Evolutionary conservation across 2,797 vertebrate genomes (phyloP), one percentile per base, ranked within the genome.

Genomic region (Hypotaenidia philippensis): DNA sequence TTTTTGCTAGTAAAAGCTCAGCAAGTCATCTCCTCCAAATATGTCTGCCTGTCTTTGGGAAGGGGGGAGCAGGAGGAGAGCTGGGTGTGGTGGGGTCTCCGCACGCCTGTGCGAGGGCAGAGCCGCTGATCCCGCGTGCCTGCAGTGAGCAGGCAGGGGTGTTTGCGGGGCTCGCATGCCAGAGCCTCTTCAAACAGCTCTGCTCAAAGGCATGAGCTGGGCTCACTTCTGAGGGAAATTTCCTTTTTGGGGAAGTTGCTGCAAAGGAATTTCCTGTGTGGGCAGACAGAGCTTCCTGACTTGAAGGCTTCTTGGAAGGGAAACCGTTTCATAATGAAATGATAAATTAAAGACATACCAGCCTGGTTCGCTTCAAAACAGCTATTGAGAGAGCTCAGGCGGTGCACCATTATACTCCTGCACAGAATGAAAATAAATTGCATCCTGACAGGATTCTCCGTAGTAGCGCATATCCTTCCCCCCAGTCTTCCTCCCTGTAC

Each of bases 261-360:
- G 99, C 99, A 98, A 98, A 99, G 99, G 99, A 99, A 99, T 99
- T 99, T 99, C 99, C 99, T 99, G 99, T 99, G 99, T 99, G 99
- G 99, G 99, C 98, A 99, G 99, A 99, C 99, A 91, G 97, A 97
- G 98, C 99, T 99, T 99, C 99, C 99, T 99, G 99, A 99, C 98
- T 97, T 98, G 98, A 98, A 98, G 98, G 98, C 98, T 99, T 98
- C 98, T 98, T 99, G 99, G 99, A 99, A 99, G 99, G 98, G 99
- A 99, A 99, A 98, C 98, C 93, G 97, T 99, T 99, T 98, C 98
- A 98, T 98, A 98, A 98, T 97, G 97, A 97, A 98, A 98, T 98
- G 98, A 98, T 98, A 97, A 98, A 98, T 98, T 98, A 98, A 98
- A 98, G 98, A 97, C 98, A 97, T 98, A 98, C 97, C 98, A 97